A percentile compares a stretch with the other conserved stretches of the same genome.
phyloP scores from a whole-genome alignment of 2,888 invertebrate genomes.

The Agonopterix alstromeriana region DNA sequence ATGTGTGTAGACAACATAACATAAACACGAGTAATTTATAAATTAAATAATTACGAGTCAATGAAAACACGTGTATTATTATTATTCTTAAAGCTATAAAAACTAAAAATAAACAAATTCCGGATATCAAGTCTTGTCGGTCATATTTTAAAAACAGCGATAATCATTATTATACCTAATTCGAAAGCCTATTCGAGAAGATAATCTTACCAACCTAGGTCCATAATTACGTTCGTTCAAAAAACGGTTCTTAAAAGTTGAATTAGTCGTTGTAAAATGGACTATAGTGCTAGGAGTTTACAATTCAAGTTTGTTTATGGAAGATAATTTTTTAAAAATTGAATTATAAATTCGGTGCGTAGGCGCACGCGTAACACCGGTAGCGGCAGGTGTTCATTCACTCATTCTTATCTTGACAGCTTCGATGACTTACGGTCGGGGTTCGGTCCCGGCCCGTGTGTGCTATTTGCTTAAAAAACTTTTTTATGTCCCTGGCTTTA shows the following conservation, averaged over 20 bases:
- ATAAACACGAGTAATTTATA: slow-evolving; percentile 26
- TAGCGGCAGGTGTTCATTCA: slow-evolving; percentile 74
- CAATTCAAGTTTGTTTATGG: slow-evolving; percentile 25
- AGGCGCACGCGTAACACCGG: slow-evolving; percentile 69
- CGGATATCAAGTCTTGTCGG: slow-evolving; percentile 57
- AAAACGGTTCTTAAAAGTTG: slow-evolving; percentile 29
- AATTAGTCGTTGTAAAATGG: slow-evolving; percentile 24
- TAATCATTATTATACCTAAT: slow-evolving; percentile 69
- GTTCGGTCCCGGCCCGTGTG: slow-evolving; percentile 50
- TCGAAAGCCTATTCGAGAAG: slow-evolving; percentile 60
- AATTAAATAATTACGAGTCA: slow-evolving; percentile 26
- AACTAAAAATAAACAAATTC: slow-evolving; percentile 41
- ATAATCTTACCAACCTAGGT: slow-evolving; percentile 57
- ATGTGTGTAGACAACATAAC: background rate
- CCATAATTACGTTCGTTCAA: slow-evolving; percentile 40
- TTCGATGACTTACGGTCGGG: slow-evolving; percentile 69
- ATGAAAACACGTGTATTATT: slow-evolving; percentile 20
- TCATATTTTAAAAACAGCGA: slow-evolving; percentile 63
- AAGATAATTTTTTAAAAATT: slow-evolving; percentile 31
- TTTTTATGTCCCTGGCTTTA: slow-evolving; percentile 52
- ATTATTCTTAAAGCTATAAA: slow-evolving; percentile 37
- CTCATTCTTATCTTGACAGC: slow-evolving; percentile 75
- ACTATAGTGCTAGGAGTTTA: slow-evolving; percentile 30
- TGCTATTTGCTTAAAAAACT: slow-evolving; percentile 60
- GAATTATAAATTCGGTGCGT: slow-evolving; percentile 46